Base-by-base conservation (phyloP, 1,140 invertebrate genomes). In the Drosophila pseudoobscura region DNA sequence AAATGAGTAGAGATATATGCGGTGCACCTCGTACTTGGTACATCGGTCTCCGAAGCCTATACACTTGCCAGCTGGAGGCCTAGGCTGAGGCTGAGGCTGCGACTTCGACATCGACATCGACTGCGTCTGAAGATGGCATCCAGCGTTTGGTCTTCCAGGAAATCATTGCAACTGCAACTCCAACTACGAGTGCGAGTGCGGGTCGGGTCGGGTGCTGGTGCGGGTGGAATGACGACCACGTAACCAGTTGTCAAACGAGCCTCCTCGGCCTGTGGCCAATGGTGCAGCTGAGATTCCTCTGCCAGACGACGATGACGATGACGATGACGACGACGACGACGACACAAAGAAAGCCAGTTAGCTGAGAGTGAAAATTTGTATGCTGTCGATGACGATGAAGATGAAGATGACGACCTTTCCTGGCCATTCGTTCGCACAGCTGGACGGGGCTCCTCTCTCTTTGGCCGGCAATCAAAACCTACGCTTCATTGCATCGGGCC, bases 181-280 rank as follows among this genome's bases (percentile, higher is more conserved):
- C 35, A 39, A 11, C 35, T 39, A 11, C 11, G 35, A 13, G 35
- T 49, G 44, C 22, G 58, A 51, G 53, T 64, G 77, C 62, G 66
- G 65, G 68, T 82, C 69, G 78, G 51, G 62, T 57, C 55, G 47
- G 61, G 44, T 53, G 60, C 53, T 44, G 63, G 52, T 56, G 41
- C 11, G 35, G 35, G 24, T 51, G 70, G 39, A 26, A 53, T 57
- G 57, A 47, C 35, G 50, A 52, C 74, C 61, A 84, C 80, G 82
- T 85, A 85, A 85, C 82, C 64, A 78, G 78, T 85, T 78, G 82
- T 82, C 83, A 85, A 85, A 88, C 83, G 75, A 78, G 82, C 78
- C 82, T 69, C 54, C 58, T 47, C 60, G 68, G 57, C 75, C 73
- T 74, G 75, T 84, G 61, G 76, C 80, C 80, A 83, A 82, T 78